A percentile compares a stretch with the other conserved stretches of the same genome.
Evolutionary conservation across 2,888 invertebrate species (phyloP).

Genomic region (Lacanobia wlatinum): DNA sequence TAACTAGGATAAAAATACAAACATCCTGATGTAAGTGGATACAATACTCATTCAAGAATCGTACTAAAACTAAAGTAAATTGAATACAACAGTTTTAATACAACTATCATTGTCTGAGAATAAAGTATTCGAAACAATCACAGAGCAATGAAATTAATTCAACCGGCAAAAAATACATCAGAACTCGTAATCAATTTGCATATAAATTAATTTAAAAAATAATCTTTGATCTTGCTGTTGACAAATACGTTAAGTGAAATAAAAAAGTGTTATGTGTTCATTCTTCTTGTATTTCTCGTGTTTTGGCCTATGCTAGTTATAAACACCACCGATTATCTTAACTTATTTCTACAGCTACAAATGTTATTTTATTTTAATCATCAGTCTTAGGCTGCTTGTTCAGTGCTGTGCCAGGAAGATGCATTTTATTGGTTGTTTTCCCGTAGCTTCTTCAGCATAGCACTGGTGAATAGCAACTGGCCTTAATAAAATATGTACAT

Average conservation of each 20-base stretch:
- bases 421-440: neutral
- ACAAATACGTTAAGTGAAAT: constrained; percentile 47
- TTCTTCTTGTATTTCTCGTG: constrained; percentile 2
- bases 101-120: constrained; percentile 9
- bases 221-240: constrained; percentile 45
- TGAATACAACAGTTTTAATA: constrained; percentile 9
- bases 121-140: constrained; percentile 48
- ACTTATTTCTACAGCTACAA: neutral
- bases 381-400: neutral
- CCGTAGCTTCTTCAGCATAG: neutral
- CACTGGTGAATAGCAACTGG: neutral
- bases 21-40: neutral
- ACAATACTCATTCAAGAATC: neutral
- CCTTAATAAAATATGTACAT: neutral
- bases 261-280: constrained; percentile 32
- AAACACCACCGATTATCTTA: neutral
- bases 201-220: constrained; percentile 60
- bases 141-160: constrained; percentile 55
- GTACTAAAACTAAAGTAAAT: constrained; percentile 5
- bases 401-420: neutral
- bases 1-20: neutral
- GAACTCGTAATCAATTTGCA: constrained; percentile 53
- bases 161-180: constrained; percentile 53
- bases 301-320: neutral
- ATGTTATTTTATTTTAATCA: neutral